A percentile compares a stretch with the other conserved stretches of the same genome.
phyloP scores from a whole-genome alignment of 2,113 vertebrate species.

The Columba janthina region DNA sequence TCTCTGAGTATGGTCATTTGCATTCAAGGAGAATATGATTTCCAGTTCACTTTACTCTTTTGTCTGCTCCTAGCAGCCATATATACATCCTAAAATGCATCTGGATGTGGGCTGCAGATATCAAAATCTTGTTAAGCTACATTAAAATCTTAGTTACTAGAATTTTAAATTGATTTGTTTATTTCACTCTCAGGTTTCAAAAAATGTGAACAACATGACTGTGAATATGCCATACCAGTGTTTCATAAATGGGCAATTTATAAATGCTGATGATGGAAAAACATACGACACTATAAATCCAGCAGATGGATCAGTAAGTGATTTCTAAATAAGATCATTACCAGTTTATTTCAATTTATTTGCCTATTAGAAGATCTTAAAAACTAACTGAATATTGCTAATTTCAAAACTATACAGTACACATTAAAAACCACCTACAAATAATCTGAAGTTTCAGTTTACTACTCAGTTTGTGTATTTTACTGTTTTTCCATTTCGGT shows the following conservation, averaged over 20 bases:
- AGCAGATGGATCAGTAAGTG: constrained; percentile 83
- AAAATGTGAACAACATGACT: constrained; percentile 80
- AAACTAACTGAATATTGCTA: neutral
- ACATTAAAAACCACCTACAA: neutral
- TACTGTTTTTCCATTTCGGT: neutral
- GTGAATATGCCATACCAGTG: constrained; percentile 85
- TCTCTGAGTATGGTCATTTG: neutral
- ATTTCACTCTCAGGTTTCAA: constrained; percentile 72
- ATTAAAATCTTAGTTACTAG: neutral
- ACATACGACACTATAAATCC: constrained; percentile 83
- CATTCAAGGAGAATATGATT: neutral
- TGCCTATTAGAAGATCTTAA: neutral
- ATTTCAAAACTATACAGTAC: neutral
- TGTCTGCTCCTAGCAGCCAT: neutral
- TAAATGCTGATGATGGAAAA: constrained; percentile 77
- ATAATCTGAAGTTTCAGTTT: neutral
- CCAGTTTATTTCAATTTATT: neutral
- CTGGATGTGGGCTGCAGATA: neutral
- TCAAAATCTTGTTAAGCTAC: neutral
- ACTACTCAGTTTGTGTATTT: neutral
- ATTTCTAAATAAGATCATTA: neutral
- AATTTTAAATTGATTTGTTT: neutral
- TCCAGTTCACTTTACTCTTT: neutral
- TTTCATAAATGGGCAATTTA: constrained; percentile 83
- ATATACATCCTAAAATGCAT: neutral